Evolutionary conservation across 1,140 invertebrate species (phyloP).

Genomic region (Diachasmimorpha longicaudata): DNA sequence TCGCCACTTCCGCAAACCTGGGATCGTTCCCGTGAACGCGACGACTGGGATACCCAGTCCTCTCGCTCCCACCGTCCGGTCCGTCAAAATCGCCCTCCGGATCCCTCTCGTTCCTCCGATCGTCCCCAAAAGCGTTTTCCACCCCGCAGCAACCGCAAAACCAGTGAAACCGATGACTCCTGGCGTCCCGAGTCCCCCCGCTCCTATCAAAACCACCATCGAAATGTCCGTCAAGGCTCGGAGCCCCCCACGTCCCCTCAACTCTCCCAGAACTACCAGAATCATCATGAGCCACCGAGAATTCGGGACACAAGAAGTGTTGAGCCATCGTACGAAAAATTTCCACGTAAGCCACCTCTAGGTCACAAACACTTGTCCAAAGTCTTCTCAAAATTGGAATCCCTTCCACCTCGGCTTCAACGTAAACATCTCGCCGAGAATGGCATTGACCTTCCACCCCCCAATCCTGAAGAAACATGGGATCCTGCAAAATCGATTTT

Average conservation of each 20-base stretch:
- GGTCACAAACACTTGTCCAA: conserved; percentile 58
- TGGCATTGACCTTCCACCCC: conserved; percentile 44
- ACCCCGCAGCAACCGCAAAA: conserved; percentile 48
- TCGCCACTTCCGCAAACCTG: conserved; percentile 43
- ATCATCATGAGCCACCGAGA: conserved; percentile 52
- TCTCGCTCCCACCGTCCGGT: conserved; percentile 49
- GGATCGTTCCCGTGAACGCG: conserved; percentile 46
- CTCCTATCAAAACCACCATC: conserved; percentile 47
- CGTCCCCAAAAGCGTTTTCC: conserved; percentile 16
- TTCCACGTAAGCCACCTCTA: conserved; percentile 65
- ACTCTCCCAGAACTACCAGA: conserved; percentile 47
- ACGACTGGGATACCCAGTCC: conserved; percentile 53
- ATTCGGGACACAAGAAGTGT: conserved; percentile 65
- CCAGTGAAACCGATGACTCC: conserved; percentile 51
- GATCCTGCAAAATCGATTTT: background rate
- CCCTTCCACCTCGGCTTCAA: conserved; percentile 63
- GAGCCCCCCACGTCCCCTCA: conserved; percentile 59
- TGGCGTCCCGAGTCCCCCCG: conserved; percentile 56
- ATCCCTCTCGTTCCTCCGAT: conserved; percentile 40
- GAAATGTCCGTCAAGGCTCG: conserved; percentile 59
- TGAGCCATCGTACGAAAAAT: conserved; percentile 61
- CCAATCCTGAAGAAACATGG: background rate
- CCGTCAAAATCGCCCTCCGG: conserved; percentile 38
- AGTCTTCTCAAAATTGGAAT: conserved; percentile 53
- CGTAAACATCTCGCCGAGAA: conserved; percentile 64